Conservation (phyloP, 2,113 vertebrate species). For the Gobius niger region DNA sequence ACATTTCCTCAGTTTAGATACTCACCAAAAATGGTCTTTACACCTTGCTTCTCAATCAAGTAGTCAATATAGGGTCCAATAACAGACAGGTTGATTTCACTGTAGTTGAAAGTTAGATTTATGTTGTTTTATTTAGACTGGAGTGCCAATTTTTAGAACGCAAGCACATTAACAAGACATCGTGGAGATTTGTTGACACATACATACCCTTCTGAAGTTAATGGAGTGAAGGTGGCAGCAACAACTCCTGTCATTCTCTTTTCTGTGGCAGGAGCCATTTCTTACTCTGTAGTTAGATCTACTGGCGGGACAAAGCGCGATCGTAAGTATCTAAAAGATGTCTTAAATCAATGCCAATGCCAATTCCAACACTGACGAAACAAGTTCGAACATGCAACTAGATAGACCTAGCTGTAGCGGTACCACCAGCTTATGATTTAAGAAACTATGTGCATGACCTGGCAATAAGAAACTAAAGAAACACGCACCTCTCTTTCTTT, state of each 20-base stretch:
- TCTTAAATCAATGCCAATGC: no score
- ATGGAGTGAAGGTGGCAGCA: constrained; percentile 90
- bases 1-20: constrained; percentile 15
- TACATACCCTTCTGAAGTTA: constrained; percentile 84
- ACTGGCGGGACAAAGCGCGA: background rate
- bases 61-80: constrained; percentile 89
- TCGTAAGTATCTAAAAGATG: no score
- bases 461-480: no score
- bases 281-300: background rate
- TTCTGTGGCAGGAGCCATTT: constrained; percentile 68
- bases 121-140: no score
- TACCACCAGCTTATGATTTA: no score
- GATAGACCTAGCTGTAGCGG: no score
- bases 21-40: constrained; percentile 91
- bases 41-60: constrained; percentile 81
- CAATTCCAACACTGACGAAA: no score
- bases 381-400: no score
- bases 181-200: background rate
- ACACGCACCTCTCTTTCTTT: background rate
- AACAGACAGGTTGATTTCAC: constrained; percentile 83
- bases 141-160: no score
- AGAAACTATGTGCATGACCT: no score
- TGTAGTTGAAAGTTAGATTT: constrained; percentile 54
- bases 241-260: constrained; percentile 83
- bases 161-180: no score